Percentiles rank a stretch among this genome's conserved stretches.
Evolutionary conservation across 1,140 invertebrate genomes (phyloP).

Genomic region (Archegozetes longisetosus): DNA sequence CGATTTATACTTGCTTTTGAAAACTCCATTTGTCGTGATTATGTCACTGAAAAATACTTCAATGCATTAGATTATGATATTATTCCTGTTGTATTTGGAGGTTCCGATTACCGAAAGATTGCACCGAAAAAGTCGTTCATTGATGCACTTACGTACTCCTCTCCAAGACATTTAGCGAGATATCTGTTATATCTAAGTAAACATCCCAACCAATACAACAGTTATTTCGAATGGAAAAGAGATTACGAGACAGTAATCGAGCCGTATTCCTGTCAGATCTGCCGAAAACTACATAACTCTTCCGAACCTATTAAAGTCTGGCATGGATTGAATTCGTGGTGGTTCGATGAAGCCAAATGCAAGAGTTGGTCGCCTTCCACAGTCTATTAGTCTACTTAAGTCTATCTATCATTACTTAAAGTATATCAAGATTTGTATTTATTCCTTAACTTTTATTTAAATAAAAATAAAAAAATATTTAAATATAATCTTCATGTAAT

Average conservation of each 20-base stretch:
- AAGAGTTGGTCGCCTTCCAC: not conserved
- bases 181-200: slow-evolving; percentile 22
- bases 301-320: not conserved
- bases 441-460: no score
- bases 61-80: slow-evolving; percentile 23
- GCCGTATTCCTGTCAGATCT: not conserved
- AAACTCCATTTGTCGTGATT: slow-evolving; percentile 33
- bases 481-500: no score
- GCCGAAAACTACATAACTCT: not conserved
- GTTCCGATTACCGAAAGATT: slow-evolving; percentile 24
- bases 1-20: slow-evolving; percentile 34
- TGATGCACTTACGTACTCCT: slow-evolving; percentile 23
- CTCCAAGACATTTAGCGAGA: slow-evolving; percentile 22
- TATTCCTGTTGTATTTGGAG: slow-evolving; percentile 31
- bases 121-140: slow-evolving; percentile 31
- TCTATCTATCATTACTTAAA: no score
- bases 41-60: slow-evolving; percentile 34
- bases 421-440: no score
- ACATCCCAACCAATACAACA: slow-evolving; percentile 24
- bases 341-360: not conserved
- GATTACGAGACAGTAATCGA: not conserved
- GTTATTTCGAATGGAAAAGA: slow-evolving; percentile 26
- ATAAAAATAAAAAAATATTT: no score
- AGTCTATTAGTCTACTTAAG: not conserved
- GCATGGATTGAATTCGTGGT: not conserved